A percentile compares a stretch with the other conserved stretches of the same genome.
phyloP scores from a whole-genome alignment of 2,113 vertebrate species.

The Cephalopterus ornatus region DNA sequence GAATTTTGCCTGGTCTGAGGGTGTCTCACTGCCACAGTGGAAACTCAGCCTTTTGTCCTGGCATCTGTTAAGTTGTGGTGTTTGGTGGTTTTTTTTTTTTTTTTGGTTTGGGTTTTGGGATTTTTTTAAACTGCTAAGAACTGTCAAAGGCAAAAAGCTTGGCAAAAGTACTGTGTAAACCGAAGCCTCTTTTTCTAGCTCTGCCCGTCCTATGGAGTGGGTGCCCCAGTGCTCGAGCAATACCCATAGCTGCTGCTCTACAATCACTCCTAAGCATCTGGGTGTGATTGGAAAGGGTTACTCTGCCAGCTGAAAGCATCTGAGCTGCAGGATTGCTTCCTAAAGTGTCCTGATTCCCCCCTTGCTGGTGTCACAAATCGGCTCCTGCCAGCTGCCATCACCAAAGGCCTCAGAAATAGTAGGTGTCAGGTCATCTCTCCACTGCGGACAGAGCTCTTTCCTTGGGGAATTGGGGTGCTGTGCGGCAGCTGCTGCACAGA shows the following conservation, averaged over 20 bases:
- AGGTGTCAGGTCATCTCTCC: background rate
- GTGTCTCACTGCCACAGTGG: background rate
- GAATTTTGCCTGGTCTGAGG: background rate
- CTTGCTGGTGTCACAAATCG: background rate
- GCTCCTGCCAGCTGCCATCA: background rate
- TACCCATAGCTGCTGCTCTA: background rate
- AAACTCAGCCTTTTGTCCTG: background rate
- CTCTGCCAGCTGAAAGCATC: background rate
- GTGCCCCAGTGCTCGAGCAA: conserved; percentile 29
- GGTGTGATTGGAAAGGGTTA: background rate
- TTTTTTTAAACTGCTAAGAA: background rate
- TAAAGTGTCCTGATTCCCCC: background rate
- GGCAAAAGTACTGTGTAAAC: background rate
- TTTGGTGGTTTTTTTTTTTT: background rate
- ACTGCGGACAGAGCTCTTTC: background rate
- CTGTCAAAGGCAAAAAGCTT: conserved; percentile 22
- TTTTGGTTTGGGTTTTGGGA: background rate
- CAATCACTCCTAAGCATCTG: background rate
- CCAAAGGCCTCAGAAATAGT: background rate
- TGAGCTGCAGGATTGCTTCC: background rate
- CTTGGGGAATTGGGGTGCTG: background rate
- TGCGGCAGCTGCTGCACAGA: background rate
- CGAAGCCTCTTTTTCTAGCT: background rate
- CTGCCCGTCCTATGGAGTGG: conserved; percentile 15
- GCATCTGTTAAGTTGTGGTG: background rate